These are phyloP conservation scores for Thrips palmi DNA, from an alignment of 1,140 invertebrate species.

Conservation along the genomic window DNA sequence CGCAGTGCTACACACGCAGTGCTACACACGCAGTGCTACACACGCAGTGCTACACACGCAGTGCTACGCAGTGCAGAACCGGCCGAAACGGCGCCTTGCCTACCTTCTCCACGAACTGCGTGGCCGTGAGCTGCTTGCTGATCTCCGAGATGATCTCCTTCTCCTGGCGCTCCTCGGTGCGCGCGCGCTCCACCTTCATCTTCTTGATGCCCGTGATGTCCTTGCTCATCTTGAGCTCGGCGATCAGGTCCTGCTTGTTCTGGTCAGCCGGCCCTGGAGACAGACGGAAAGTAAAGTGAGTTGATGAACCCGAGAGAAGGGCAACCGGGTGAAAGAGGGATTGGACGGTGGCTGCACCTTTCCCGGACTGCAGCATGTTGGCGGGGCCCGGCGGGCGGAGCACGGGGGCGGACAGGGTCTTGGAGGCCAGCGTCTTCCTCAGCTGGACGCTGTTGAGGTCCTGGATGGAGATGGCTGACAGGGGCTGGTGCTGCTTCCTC, in stretches of 20 bases:
- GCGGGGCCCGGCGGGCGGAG: background rate
- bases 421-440: slow-evolving; percentile 49
- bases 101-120: slow-evolving; percentile 78
- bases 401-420: slow-evolving; percentile 54
- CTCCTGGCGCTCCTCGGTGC: slow-evolving; percentile 57
- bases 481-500: slow-evolving; percentile 37
- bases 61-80: background rate
- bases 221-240: slow-evolving; percentile 74
- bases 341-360: background rate
- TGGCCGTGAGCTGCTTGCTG: slow-evolving; percentile 61
- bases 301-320: background rate
- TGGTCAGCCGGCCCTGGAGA: slow-evolving; percentile 33
- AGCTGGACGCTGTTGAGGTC: slow-evolving; percentile 67
- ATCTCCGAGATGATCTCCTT: slow-evolving; percentile 67
- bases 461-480: slow-evolving; percentile 67
- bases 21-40: background rate
- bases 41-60: too few species aligned
- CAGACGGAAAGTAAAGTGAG: slow-evolving; percentile 20
- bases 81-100: slow-evolving; percentile 13
- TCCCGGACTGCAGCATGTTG: background rate
- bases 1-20: background rate
- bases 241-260: slow-evolving; percentile 70
- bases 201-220: slow-evolving; percentile 80
- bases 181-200: slow-evolving; percentile 68
- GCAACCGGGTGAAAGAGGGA: background rate